Percentiles rank a stretch among this genome's conserved stretches.
These are phyloP conservation scores for Burhinus bistriatus DNA, from an alignment of 2,113 vertebrate species.

Conservation along the genomic window DNA sequence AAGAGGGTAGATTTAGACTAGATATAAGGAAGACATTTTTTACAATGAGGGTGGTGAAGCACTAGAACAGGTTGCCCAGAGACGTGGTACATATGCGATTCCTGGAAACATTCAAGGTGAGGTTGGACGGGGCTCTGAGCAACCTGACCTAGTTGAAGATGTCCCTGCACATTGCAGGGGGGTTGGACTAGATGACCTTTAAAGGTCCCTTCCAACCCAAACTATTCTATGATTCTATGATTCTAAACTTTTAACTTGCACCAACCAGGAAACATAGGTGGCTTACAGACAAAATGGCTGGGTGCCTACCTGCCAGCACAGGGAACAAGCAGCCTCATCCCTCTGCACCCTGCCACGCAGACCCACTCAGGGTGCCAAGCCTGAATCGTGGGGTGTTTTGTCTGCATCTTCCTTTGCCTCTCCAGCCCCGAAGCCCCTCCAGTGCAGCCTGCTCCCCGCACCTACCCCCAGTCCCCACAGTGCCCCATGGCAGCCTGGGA, in stretches of 20 bases:
- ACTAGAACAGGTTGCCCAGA: background rate
- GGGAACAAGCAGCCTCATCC: fast-evolving
- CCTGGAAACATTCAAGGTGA: background rate
- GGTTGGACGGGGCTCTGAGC: background rate
- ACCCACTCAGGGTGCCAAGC: background rate
- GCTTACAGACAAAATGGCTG: background rate
- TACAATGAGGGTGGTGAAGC: background rate
- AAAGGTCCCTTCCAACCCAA: background rate
- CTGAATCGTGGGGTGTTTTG: fast-evolving
- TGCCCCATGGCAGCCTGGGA: background rate
- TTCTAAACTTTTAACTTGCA: background rate
- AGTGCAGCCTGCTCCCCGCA: background rate
- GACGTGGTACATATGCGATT: background rate
- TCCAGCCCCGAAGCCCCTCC: fast-evolving
- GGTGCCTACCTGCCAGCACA: background rate
- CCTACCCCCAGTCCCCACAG: background rate
- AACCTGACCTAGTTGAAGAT: too few relatives aligned
- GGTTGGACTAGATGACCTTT: background rate
- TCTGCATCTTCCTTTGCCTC: background rate
- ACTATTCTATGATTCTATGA: background rate
- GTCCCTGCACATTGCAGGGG: background rate
- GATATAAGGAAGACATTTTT: background rate
- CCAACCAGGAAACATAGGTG: background rate
- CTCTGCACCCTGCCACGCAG: fast-evolving
- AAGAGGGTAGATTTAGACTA: background rate